Conservation (phyloP, 2,888 invertebrate species). For the Callyntrura sp. region DNA sequence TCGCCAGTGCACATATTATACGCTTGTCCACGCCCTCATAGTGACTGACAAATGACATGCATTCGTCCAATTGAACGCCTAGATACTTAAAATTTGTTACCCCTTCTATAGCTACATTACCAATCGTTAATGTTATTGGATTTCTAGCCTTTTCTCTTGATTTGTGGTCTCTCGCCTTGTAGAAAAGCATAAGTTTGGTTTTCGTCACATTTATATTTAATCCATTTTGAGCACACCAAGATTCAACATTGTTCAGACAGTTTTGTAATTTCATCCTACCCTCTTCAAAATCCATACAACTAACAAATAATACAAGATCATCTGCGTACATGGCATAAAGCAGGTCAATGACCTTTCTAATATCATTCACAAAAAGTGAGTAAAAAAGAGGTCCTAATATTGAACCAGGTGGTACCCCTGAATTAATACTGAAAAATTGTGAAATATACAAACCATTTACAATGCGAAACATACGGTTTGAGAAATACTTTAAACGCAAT, state of each 20-base stretch:
- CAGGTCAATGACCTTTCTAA: conserved; percentile 1
- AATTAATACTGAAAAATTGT: not conserved
- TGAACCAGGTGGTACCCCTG: conserved; percentile 5
- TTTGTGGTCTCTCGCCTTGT: conserved; percentile 10
- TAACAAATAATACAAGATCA: conserved; percentile 39
- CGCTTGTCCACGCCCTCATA: not conserved
- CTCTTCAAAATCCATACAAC: conserved; percentile 19
- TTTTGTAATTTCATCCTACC: not conserved
- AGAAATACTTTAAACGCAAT: not conserved
- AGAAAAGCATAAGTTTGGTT: conserved; percentile 52
- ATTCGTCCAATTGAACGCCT: conserved; percentile 4
- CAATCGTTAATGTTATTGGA: not conserved
- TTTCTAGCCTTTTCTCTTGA: conserved; percentile 1
- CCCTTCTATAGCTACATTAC: not conserved
- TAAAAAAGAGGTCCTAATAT: not conserved
- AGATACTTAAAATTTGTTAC: conserved; percentile 47
- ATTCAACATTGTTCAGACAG: not conserved
- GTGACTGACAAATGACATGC: not conserved
- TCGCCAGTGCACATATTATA: not conserved
- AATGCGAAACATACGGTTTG: not conserved
- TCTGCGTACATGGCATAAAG: conserved; percentile 35
- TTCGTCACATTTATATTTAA: conserved; percentile 44
- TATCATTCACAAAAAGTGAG: conserved; percentile 53
- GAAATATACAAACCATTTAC: not conserved
- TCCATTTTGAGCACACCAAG: conserved; percentile 36